Evolutionary conservation across 2,113 vertebrate genomes (phyloP), one percentile per base, ranked within the genome.

Genomic region (Prochilodus magdalenae): DNA sequence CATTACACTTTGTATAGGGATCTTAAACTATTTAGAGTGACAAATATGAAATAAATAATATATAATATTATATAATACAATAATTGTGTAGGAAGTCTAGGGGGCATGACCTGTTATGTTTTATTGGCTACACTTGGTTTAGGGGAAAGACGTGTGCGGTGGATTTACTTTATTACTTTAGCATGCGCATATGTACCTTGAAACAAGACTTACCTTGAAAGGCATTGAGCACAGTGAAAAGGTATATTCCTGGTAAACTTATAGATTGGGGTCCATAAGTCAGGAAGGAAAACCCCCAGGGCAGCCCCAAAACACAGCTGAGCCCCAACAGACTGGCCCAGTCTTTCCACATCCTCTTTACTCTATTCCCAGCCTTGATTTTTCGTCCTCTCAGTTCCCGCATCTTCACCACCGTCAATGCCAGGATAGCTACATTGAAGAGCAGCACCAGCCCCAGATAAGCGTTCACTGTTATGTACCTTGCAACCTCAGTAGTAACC

Each of bases 181-280:
- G 11, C 1, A 7, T 44, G 4, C n/a, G n/a, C n/a, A 51, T 5
- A 49, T 18, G 33, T n/a, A 22, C n/a, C 3, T 59, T 20, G 44
- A 26, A 26, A 22, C 24, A n/a, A 76, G 0, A 26, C 95, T 93
- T 57, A 98, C 98, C 97, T 92, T 99, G 97, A 63, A 97, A 90
- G 65, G 95, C 94, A 87, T 97, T 98, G 67, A 97, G 79, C 76
- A 94, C 93, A 80, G 94, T 97, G 92, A 98, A 98, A 57, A 95
- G 20, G 49, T 98, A 98, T 71, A 97, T 89, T 0, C 94, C 75
- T 0, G 91, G 10, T 0, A 96, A 87, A 47, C 88, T 90, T 80
- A 96, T 44, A 44, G 40, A 44, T 10, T 44, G 86, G 51, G 94
- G 86, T 0, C 94, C 94, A 29, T 94, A 83, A 53, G 96, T 96